These are phyloP conservation scores for Oncorhynchus masou DNA, from an alignment of 2,113 vertebrate genomes.

Conservation along the genomic window DNA sequence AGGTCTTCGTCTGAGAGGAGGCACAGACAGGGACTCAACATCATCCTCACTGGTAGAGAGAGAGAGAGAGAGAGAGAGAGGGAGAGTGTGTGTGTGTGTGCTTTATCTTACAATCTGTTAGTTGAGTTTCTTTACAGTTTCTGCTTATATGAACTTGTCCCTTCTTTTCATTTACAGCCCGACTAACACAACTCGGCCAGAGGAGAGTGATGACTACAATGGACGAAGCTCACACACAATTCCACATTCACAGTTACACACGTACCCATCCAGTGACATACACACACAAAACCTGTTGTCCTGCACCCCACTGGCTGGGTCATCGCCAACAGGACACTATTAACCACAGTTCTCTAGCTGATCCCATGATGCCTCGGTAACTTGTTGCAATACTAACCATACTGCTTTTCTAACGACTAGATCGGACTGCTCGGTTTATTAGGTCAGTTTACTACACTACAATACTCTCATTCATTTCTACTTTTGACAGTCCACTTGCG, in stretches of 20 bases:
- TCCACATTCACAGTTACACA: slow-evolving; percentile 33
- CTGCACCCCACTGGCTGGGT: slow-evolving; percentile 70
- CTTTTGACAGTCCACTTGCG: not conserved
- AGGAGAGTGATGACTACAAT: slow-evolving; percentile 58
- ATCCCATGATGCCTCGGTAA: slow-evolving; percentile 68
- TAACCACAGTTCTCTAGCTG: slow-evolving; percentile 33
- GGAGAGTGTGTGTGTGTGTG: too few relatives aligned
- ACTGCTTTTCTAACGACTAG: slow-evolving; percentile 56
- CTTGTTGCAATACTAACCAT: slow-evolving; percentile 68
- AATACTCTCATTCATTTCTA: slow-evolving; percentile 34
- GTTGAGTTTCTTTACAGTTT: not conserved
- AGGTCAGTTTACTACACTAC: slow-evolving; percentile 71
- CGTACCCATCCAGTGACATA: slow-evolving; percentile 17
- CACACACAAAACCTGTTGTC: slow-evolving; percentile 31
- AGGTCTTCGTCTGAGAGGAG: slow-evolving; percentile 83
- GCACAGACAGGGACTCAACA: not conserved
- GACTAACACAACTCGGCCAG: slow-evolving; percentile 50
- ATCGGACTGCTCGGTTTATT: slow-evolving; percentile 56
- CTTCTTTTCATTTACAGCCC: not conserved
- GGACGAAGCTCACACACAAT: slow-evolving; percentile 42
- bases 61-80: not conserved
- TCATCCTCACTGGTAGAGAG: slow-evolving; percentile 41
- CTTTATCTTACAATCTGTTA: not conserved
- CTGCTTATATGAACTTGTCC: not conserved
- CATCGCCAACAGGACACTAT: slow-evolving; percentile 56